phyloP scores from a whole-genome alignment of 2,797 vertebrate species.

The Margarornis squamiger region DNA sequence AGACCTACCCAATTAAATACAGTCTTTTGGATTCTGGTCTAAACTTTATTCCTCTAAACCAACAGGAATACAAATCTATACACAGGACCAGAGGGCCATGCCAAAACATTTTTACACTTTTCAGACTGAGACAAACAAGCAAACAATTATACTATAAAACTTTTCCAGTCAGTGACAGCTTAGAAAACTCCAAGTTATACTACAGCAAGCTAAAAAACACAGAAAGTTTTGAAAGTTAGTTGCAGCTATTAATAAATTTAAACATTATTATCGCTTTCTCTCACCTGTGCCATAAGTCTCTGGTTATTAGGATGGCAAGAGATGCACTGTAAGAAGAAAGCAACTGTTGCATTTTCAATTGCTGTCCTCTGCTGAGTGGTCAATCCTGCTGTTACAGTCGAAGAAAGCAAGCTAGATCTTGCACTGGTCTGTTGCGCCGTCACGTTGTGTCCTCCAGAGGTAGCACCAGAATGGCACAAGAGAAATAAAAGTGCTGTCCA shows the following conservation, averaged over 20 bases:
- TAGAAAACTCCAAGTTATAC: background rate
- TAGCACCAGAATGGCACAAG: slow-evolving; percentile 93
- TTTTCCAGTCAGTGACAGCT: background rate
- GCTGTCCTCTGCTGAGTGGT: slow-evolving; percentile 96
- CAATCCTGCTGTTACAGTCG: slow-evolving; percentile 81
- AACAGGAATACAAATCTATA: background rate
- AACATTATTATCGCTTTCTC: background rate
- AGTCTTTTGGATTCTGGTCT: background rate
- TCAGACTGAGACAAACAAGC: background rate
- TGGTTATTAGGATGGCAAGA: slow-evolving; percentile 99
- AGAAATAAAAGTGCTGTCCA: slow-evolving; percentile 97
- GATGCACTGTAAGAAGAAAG: slow-evolving; percentile 97
- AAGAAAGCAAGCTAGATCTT: slow-evolving; percentile 82
- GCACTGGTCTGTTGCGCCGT: slow-evolving; percentile 77
- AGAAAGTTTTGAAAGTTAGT: background rate
- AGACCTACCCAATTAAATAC: background rate
- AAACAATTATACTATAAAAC: background rate
- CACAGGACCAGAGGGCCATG: accelerated
- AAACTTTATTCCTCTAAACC: background rate
- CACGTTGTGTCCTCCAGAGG: slow-evolving; percentile 77
- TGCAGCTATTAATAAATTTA: background rate
- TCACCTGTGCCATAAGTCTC: slow-evolving; percentile 95
- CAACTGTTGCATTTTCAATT: slow-evolving; percentile 95
- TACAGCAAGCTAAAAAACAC: background rate
- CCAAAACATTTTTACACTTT: background rate